Percentiles rank a stretch among this genome's conserved stretches.
Conservation (phyloP, 2,797 vertebrate genomes). For the Ispidina picta region DNA sequence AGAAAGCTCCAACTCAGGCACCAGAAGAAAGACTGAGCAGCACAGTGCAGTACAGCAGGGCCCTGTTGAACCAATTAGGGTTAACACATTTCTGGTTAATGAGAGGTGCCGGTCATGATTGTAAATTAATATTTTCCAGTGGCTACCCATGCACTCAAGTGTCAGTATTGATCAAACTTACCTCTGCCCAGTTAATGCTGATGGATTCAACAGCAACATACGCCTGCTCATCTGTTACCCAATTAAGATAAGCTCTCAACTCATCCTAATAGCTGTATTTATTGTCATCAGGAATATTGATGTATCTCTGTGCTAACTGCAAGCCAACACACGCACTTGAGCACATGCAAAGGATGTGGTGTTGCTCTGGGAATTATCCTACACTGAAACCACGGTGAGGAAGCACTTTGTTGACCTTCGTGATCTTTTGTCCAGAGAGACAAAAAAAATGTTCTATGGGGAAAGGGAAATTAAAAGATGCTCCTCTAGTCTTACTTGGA, state of each 20-base stretch:
- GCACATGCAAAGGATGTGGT: slow-evolving; percentile 25
- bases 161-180: slow-evolving; percentile 81
- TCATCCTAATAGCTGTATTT: slow-evolving; percentile 80
- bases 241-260: slow-evolving; percentile 79
- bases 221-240: slow-evolving; percentile 79
- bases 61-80: slow-evolving; percentile 68
- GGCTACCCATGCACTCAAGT: slow-evolving; percentile 73
- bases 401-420: neutral
- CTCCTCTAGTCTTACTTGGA: neutral
- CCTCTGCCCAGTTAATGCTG: slow-evolving; percentile 76
- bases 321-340: slow-evolving; percentile 15
- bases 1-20: neutral
- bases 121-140: slow-evolving; percentile 78
- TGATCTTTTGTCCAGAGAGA: neutral
- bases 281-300: slow-evolving; percentile 79
- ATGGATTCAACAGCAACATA: slow-evolving; percentile 76
- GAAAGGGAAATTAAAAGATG: neutral
- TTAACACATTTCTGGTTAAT: slow-evolving; percentile 69
- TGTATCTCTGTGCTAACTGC: slow-evolving; percentile 60
- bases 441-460: neutral
- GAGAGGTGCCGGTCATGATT: slow-evolving; percentile 68
- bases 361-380: neutral
- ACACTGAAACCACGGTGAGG: neutral
- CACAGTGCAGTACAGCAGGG: slow-evolving; percentile 1
- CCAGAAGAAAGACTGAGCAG: neutral